Evolutionary conservation across 2,113 vertebrate genomes (phyloP), one percentile per base, ranked within the genome.

Genomic region (Pseudopipra pipra): DNA sequence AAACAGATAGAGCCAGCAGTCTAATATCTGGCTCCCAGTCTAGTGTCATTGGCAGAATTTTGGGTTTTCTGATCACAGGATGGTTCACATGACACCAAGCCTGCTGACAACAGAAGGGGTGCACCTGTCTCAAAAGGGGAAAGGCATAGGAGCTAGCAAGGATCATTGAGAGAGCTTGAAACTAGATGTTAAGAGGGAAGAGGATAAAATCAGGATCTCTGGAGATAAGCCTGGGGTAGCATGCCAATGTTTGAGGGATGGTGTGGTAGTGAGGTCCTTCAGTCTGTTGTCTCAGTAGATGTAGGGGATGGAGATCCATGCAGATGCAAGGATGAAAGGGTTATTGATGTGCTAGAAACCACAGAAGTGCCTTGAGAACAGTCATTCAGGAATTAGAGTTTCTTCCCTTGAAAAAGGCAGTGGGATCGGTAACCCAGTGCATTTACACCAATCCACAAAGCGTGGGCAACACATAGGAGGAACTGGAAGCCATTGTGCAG

Each of bases 11-110:
- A 76, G 3, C 8, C 39, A 37, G 13, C 14, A 55, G 39, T 55
- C 25, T 49, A 70, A 16, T 12, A 90, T 30, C 23, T 61, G 41
- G 8, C 28, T 67, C 51, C 1, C 3, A 39, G 12, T 13, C 22
- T n/a, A 46, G 8, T 66, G 41, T 43, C n/a, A 33, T 6, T 24
- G 9, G 14, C 30, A 76, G 51, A 52, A 93, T 66, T 76, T 47
- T 25, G 16, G 3, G 0, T 1, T 4, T 59, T 66, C 71, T 47
- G 28, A 54, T 41, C n/a, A 59, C 1, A 2, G 6, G 8, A 25
- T 2, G 0, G 52, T 58, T 20, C 67, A 30, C 25, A 35, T 4
- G 5, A 14, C 49, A 85, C 7, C 18, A 41, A 54, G 23, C 11
- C 68, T 58, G 15, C 24, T 43, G 41, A 19, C 0, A 0, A 49